Evolutionary conservation across 2,888 invertebrate genomes (phyloP).

Genomic region (Anodontia alba): DNA sequence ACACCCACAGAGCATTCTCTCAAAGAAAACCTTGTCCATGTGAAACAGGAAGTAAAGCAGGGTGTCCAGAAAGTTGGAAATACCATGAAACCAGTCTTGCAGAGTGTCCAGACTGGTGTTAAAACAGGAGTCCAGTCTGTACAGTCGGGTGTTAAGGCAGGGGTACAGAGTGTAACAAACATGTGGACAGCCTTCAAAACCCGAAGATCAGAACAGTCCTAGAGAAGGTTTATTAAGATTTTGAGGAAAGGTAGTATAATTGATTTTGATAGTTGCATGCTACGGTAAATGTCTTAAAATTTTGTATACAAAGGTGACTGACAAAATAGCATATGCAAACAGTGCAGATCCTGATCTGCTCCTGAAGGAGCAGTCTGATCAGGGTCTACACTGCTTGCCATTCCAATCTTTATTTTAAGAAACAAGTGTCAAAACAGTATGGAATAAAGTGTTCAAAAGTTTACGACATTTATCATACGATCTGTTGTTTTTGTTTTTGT

Average conservation of each 20-base stretch:
- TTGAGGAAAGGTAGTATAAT: not conserved
- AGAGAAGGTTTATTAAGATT: not conserved
- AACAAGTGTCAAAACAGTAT: too few species aligned
- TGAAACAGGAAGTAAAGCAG: conserved; percentile 52
- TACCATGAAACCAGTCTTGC: conserved; percentile 59
- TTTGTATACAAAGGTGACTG: too few species aligned
- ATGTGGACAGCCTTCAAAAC: conserved; percentile 69
- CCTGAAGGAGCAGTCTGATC: too few species aligned
- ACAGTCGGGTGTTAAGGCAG: conserved; percentile 74
- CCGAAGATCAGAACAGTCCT: conserved; percentile 47
- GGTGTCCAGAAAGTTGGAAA: conserved; percentile 60
- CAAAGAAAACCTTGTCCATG: conserved; percentile 39
- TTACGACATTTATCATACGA: too few species aligned
- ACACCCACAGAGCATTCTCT: conserved; percentile 37
- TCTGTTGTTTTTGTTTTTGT: not conserved
- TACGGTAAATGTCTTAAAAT: not conserved
- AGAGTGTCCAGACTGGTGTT: conserved; percentile 67
- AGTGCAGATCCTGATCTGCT: too few species aligned
- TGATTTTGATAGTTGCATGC: conserved; percentile 1
- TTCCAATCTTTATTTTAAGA: too few species aligned
- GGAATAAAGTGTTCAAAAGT: too few species aligned
- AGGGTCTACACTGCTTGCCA: too few species aligned
- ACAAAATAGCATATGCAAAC: too few species aligned
- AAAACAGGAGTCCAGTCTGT: conserved; percentile 68
- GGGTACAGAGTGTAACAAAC: conserved; percentile 72